Conservation (phyloP, 2,888 invertebrate species). For the Callyntrura sp. region DNA sequence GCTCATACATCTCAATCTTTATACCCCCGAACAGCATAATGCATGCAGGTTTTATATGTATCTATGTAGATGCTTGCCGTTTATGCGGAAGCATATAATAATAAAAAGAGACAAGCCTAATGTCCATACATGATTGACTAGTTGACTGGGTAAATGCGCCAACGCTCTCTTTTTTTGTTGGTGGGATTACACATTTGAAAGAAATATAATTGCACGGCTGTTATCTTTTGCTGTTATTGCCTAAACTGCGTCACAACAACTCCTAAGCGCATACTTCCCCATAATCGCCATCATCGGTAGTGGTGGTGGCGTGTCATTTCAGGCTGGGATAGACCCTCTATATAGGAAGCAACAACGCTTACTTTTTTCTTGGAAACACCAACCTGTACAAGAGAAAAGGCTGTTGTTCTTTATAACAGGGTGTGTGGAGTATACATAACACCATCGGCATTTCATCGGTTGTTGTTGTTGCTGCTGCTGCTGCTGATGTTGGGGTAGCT, state of each 20-base stretch:
- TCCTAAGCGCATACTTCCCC: background rate
- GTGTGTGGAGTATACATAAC: background rate
- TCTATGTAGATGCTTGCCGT: background rate
- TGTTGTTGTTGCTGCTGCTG: background rate
- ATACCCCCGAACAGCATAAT: background rate
- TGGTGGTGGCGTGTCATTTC: background rate
- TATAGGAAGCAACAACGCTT: slow-evolving; percentile 37
- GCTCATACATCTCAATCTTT: slow-evolving; percentile 66
- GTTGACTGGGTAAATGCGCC: slow-evolving; percentile 42
- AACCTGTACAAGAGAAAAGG: background rate
- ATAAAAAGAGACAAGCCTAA: background rate
- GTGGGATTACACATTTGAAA: background rate
- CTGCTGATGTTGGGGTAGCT: background rate
- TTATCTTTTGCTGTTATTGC: slow-evolving; percentile 37
- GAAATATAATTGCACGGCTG: slow-evolving; percentile 64
- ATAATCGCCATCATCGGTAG: slow-evolving; percentile 9
- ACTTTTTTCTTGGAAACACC: background rate
- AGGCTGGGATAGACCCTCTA: background rate
- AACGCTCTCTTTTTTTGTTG: background rate
- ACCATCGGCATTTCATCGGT: background rate
- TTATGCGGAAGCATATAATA: background rate
- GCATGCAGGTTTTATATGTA: background rate
- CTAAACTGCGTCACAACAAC: slow-evolving; percentile 38
- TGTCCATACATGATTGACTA: slow-evolving; percentile 58
- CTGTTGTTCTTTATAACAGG: background rate